Base-by-base conservation (phyloP, 2,888 invertebrate genomes). In the Eustalomyia histrio region DNA sequence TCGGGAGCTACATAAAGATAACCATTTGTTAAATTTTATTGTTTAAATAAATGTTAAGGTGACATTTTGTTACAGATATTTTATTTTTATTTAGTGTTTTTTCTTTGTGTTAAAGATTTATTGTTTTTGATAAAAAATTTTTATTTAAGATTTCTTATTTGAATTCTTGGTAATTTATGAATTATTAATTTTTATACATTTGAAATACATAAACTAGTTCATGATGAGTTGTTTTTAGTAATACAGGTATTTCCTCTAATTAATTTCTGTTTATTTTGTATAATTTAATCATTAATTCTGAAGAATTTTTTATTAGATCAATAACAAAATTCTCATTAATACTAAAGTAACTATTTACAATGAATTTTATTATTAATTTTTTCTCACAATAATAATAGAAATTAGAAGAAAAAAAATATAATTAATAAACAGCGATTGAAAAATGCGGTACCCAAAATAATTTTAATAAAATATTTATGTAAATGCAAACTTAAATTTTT, bases 31-130 rank as follows among this genome's bases (percentile, higher is more conserved):
- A 55, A 53, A 52, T 43, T 53, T 60, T 60, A 60, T 76, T 69
- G 73, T 76, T 74, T 9, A 8, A 58, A 35, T 16, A 67, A 69
- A 65, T 67, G 17, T 47, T 60, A 43, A 65, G 72, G 29, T 69
- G 78, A 78, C 74, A 81, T 61, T 74, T 71, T 81, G 81, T 78
- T 78, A 81, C 74, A 78, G 12, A 78, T 81, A 57, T 69, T 60
- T 53, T 61, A 10, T 64, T 73, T 29, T 14, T 17, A 12, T 52
- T 18, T 67, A 53, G 2, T 52, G n/a, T n/a, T n/a, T n/a, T n/a
- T n/a, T n/a, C n/a, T 57, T 47, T 63, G 5, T 73, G n/a, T 43
- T 39, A n/a, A 71, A 78, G 78, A 81, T 81, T 72, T 81, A 74
- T 81, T 63, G 52, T 1, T 53, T 33, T 69, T 60, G 52, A 18